These are phyloP conservation scores for Hirundichthys speculiger DNA, from an alignment of 2,113 vertebrate species.

Conservation along the genomic window DNA sequence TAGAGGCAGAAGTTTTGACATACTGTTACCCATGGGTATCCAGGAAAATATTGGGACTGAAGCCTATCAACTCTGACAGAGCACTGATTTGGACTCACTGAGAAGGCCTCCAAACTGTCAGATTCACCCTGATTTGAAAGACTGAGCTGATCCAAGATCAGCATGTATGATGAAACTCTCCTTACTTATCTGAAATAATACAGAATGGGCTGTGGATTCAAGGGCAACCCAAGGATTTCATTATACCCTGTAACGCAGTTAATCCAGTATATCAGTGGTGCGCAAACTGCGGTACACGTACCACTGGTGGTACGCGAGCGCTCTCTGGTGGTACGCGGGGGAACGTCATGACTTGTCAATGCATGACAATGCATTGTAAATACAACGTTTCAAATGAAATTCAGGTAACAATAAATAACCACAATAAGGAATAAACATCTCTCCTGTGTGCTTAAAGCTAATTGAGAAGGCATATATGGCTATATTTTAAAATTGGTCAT, in stretches of 20 bases:
- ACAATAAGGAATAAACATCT: no score
- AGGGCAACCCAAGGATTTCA: background rate
- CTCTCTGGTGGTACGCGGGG: no score
- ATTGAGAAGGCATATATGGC: no score
- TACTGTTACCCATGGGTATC: constrained; percentile 38
- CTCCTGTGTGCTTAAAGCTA: no score
- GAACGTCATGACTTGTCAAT: no score
- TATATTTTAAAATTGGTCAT: no score
- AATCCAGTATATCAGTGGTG: no score
- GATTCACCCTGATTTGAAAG: constrained; percentile 22
- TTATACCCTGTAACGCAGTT: background rate
- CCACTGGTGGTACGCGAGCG: no score
- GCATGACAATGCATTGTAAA: no score
- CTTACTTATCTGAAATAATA: constrained; percentile 20
- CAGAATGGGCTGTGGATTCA: background rate
- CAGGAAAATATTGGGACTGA: constrained; percentile 35
- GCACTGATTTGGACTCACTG: constrained; percentile 17
- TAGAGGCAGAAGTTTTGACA: constrained; percentile 63
- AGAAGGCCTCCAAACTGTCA: constrained; percentile 24
- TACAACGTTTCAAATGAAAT: no score
- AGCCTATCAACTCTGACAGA: constrained; percentile 20
- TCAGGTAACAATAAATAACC: no score
- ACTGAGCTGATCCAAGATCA: constrained; percentile 24
- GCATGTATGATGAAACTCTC: constrained; percentile 27
- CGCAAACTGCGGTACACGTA: no score